A percentile compares a stretch with the other conserved stretches of the same genome.
phyloP scores from a whole-genome alignment of 1,140 invertebrate genomes.

The Aricia agestis region DNA sequence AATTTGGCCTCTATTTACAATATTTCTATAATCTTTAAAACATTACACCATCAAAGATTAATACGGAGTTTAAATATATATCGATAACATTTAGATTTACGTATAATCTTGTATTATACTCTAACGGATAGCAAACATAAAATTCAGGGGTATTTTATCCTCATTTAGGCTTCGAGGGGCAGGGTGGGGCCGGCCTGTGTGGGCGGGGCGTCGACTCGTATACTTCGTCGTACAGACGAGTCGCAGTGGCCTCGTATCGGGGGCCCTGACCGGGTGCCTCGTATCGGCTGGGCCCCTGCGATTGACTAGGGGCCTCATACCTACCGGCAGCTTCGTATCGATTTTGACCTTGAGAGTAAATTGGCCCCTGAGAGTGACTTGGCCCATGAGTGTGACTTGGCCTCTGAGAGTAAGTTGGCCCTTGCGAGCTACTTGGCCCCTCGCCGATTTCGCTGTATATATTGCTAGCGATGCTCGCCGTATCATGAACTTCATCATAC shows the following conservation, averaged over 20 bases:
- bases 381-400: slow-evolving; percentile 11
- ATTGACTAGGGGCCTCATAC: neutral
- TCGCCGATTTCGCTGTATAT: slow-evolving; percentile 62
- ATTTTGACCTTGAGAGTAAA: neutral
- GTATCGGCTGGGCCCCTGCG: neutral
- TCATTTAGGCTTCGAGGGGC: slow-evolving; percentile 44
- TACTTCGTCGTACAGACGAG: slow-evolving; percentile 59
- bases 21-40: too few species aligned
- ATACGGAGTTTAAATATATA: too few species aligned
- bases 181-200: slow-evolving; percentile 65
- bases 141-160: neutral
- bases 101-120: neutral
- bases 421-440: neutral
- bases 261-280: too few species aligned
- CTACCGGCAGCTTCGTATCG: neutral
- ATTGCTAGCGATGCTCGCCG: slow-evolving; percentile 46
- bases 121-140: neutral
- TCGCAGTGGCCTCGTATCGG: slow-evolving; percentile 25
- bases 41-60: too few species aligned
- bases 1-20: too few species aligned
- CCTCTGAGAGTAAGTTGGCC: slow-evolving; percentile 23
- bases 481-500: slow-evolving; percentile 59
- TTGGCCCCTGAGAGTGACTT: neutral
- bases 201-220: slow-evolving; percentile 51
- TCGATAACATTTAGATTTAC: too few species aligned